Conservation (phyloP, 2,113 vertebrate genomes). For the Antechinus flavipes region DNA sequence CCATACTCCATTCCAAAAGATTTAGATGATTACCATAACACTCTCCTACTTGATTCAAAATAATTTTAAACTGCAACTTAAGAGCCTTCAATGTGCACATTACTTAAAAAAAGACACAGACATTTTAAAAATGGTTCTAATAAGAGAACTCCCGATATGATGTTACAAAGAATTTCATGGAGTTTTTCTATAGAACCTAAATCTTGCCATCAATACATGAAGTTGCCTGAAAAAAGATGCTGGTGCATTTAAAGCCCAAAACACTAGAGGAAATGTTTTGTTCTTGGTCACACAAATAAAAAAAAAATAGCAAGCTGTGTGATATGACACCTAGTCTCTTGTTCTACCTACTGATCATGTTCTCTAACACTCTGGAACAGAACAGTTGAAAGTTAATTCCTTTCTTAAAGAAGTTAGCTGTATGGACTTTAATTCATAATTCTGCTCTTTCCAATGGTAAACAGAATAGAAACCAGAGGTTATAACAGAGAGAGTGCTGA, state of each 20-base stretch:
- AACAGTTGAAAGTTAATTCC: slow-evolving; percentile 12
- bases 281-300: slow-evolving; percentile 21
- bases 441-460: neutral
- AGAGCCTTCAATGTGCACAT: neutral
- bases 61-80: neutral
- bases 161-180: neutral
- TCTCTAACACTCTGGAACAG: slow-evolving; percentile 30
- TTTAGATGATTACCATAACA: neutral
- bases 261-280: neutral
- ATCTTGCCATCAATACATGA: neutral
- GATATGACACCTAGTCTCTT: neutral
- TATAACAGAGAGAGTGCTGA: neutral
- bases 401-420: slow-evolving; percentile 16
- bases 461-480: neutral
- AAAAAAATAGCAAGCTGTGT: slow-evolving; percentile 30
- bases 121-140: slow-evolving; percentile 30
- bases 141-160: neutral
- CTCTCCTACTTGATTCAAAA: slow-evolving; percentile 41
- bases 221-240: neutral
- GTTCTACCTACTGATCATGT: slow-evolving; percentile 5
- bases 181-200: slow-evolving; percentile 19
- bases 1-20: slow-evolving; percentile 15
- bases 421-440: neutral
- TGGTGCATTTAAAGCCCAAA: neutral
- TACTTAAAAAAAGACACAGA: neutral